These are phyloP conservation scores for Pseudonaja textilis DNA, from an alignment of 2,113 vertebrate genomes.

Conservation along the genomic window DNA sequence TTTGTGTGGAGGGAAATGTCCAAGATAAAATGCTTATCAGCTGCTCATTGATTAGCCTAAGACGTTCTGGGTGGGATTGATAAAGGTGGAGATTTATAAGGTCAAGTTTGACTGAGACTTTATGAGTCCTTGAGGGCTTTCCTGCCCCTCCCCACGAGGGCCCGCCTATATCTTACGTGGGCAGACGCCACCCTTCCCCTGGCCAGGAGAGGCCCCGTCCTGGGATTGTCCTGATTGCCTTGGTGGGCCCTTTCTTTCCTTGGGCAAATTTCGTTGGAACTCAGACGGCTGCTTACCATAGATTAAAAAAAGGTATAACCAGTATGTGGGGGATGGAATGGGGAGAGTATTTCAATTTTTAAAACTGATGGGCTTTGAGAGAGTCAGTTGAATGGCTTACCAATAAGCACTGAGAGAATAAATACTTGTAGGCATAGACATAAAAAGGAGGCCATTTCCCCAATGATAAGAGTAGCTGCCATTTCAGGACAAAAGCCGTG, in stretches of 20 bases:
- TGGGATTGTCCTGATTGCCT: slow-evolving; percentile 35
- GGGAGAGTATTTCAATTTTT: neutral
- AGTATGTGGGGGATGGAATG: neutral
- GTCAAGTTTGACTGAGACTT: slow-evolving; percentile 79
- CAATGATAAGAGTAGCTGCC: too few species aligned
- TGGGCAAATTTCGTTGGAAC: neutral
- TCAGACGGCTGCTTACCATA: neutral
- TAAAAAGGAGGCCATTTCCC: neutral
- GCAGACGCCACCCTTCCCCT: neutral
- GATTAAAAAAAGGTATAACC: neutral
- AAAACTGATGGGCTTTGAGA: neutral
- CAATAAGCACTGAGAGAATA: neutral
- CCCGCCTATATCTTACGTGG: slow-evolving; percentile 75
- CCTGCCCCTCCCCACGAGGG: slow-evolving; percentile 81
- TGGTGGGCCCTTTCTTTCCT: slow-evolving; percentile 3
- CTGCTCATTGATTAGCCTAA: slow-evolving; percentile 73
- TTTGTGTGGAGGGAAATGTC: slow-evolving; percentile 53
- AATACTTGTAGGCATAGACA: neutral
- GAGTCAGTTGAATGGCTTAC: neutral
- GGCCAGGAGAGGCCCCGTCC: slow-evolving; percentile 39
- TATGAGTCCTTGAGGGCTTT: slow-evolving; percentile 72
- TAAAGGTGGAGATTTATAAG: slow-evolving; percentile 85
- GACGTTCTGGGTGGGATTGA: slow-evolving; percentile 79
- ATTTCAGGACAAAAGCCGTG: neutral
- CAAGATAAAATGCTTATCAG: slow-evolving; percentile 68